Percentiles rank a stretch among this genome's conserved stretches.
These are phyloP conservation scores for Lophotriccus pileatus DNA, from an alignment of 2,797 vertebrate genomes.

Conservation along the genomic window DNA sequence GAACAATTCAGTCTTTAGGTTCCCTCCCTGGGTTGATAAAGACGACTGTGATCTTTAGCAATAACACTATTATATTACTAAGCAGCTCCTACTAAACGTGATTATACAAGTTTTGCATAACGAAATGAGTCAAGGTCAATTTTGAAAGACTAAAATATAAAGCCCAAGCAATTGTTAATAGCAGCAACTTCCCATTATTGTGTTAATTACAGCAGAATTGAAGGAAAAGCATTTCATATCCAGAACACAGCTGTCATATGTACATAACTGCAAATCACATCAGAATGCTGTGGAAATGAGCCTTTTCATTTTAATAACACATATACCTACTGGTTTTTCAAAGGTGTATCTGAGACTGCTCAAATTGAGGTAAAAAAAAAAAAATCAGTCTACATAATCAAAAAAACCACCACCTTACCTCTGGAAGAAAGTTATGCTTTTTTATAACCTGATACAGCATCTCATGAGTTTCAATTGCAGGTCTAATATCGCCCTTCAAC, in stretches of 20 bases:
- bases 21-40: not conserved
- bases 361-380: not conserved
- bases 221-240: not conserved
- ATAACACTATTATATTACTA: not conserved
- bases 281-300: not conserved
- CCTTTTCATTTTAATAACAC: not conserved
- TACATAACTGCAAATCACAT: not conserved
- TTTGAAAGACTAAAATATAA: not conserved
- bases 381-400: not conserved
- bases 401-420: slow-evolving; percentile 78
- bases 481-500: slow-evolving; percentile 95
- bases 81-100: not conserved
- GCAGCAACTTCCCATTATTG: not conserved
- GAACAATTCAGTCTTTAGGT: not conserved
- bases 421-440: slow-evolving; percentile 98
- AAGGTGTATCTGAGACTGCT: not conserved
- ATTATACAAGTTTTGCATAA: not conserved
- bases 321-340: not conserved
- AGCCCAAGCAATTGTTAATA: not conserved
- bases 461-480: slow-evolving; percentile 98
- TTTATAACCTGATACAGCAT: slow-evolving; percentile 99
- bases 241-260: not conserved
- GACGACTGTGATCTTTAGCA: not conserved
- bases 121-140: not conserved
- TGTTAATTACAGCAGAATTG: not conserved